phyloP scores from a whole-genome alignment of 2,113 vertebrate genomes.

The Epinephelus lanceolatus region DNA sequence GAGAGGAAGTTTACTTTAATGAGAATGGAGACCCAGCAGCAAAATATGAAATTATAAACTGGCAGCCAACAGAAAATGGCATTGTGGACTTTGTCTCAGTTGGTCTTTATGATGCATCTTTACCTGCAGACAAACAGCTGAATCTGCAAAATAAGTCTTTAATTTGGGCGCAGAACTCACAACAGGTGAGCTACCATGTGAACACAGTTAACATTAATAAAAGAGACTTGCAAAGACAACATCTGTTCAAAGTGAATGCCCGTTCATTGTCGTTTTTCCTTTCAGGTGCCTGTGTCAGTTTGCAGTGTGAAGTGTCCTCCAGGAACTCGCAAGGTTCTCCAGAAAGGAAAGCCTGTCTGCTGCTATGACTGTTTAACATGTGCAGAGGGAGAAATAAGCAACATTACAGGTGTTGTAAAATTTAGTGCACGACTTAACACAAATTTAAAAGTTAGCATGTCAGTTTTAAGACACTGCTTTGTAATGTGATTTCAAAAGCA shows the following conservation, averaged over 20 bases:
- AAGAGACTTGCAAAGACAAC: too few relatives aligned
- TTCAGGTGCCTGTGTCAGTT: slow-evolving; percentile 43
- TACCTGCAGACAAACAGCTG: slow-evolving; percentile 66
- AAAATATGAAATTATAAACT: slow-evolving; percentile 84
- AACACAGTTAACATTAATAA: too few relatives aligned
- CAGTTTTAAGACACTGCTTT: neutral
- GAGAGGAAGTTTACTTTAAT: slow-evolving; percentile 80
- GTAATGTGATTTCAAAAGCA: neutral
- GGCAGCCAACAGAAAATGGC: slow-evolving; percentile 71
- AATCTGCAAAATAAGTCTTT: slow-evolving; percentile 66
- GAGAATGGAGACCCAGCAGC: slow-evolving; percentile 79
- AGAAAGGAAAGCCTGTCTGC: slow-evolving; percentile 82
- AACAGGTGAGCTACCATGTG: slow-evolving; percentile 43
- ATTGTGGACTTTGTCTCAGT: slow-evolving; percentile 76
- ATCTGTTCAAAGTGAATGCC: too few relatives aligned
- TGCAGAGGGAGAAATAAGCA: slow-evolving; percentile 82
- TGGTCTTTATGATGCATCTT: slow-evolving; percentile 78
- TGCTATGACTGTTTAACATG: slow-evolving; percentile 83
- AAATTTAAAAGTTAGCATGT: neutral
- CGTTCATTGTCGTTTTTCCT: neutral
- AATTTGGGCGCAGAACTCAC: slow-evolving; percentile 72
- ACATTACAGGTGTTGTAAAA: slow-evolving; percentile 64
- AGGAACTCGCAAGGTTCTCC: slow-evolving; percentile 80
- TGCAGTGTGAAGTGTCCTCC: slow-evolving; percentile 78
- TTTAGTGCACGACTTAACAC: neutral